Conservation (phyloP, 92 coral and sea anemone species). For the Metridium senile region DNA sequence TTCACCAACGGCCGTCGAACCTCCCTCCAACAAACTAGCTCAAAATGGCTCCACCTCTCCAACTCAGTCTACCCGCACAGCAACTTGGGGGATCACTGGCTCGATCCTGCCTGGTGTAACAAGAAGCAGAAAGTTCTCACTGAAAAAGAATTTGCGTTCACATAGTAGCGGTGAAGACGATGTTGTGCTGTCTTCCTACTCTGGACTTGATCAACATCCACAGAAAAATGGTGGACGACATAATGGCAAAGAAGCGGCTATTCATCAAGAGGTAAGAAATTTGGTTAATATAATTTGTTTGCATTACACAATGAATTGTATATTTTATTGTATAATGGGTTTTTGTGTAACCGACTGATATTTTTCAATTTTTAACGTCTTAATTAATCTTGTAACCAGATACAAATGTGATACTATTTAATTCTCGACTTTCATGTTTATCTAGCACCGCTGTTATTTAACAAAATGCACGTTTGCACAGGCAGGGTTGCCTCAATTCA, state of each 20-base stretch:
- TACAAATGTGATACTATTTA: too few relatives aligned
- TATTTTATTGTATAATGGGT: too few relatives aligned
- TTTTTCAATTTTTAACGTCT: too few relatives aligned
- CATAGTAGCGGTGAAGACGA: constrained; percentile 61
- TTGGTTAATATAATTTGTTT: not conserved
- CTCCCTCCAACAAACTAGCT: constrained; percentile 12
- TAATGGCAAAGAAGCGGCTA: not conserved
- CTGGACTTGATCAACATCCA: constrained; percentile 52
- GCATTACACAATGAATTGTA: too few relatives aligned
- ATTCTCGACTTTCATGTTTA: too few relatives aligned
- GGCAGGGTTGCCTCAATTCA: not conserved
- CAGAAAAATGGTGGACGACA: constrained; percentile 37
- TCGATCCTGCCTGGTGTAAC: constrained; percentile 62
- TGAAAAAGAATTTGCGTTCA: constrained; percentile 68
- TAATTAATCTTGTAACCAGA: too few relatives aligned
- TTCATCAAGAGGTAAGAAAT: constrained; percentile 11
- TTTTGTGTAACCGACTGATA: too few relatives aligned
- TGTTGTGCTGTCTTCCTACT: constrained; percentile 71
- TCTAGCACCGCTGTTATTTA: too few relatives aligned
- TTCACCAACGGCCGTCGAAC: constrained; percentile 29
- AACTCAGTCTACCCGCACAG: constrained; percentile 54
- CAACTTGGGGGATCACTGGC: constrained; percentile 43
- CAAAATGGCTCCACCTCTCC: constrained; percentile 50
- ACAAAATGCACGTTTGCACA: too few relatives aligned
- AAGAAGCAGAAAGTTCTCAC: constrained; percentile 69